Evolutionary conservation across 2,797 vertebrate genomes (phyloP), one percentile per base, ranked within the genome.

Genomic region (Neosilurus mollespiculum): DNA sequence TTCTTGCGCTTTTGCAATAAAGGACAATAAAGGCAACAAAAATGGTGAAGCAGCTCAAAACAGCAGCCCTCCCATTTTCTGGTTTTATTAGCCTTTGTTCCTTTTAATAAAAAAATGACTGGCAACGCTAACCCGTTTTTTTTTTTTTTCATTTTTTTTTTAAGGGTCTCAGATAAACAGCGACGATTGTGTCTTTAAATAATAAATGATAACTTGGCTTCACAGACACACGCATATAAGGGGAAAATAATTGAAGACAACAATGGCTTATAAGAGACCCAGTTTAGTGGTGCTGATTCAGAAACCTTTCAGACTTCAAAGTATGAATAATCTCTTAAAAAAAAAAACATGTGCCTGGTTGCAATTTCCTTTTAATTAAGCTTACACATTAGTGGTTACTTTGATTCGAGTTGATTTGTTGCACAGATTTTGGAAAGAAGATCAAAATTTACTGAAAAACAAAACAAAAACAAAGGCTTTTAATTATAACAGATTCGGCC

Each of bases 241-340:
- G 89, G 82, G 92, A 92, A 94, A 94, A 95, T 95, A 95, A 95
- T 95, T 95, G 95, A 95, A 93, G 93, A 93, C 94, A 95, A 95
- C 94, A 94, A 93, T 93, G 93, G 94, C 91, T 93, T 93, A 92
- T 94, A 94, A 93, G 92, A 93, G 94, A 91, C 90, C 69, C 89
- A 90, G 88, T 93, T 84, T 84, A 92, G 90, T 92, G 85, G 87
- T 91, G 94, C 94, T 94, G 95, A 95, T 94, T 94, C 94, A 92
- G 93, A 93, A 92, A 89, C 89, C 91, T 91, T 92, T 90, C 90
- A 88, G 93, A 94, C 95, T 95, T 95, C 94, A 95, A 95, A 95
- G 92, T 94, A 94, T 94, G 91, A 92, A 95, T 95, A 93, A 94
- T 94, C 93, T 86, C 89, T 89, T 90, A 93, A 93, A 92, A 93